Percentiles rank a stretch among this genome's conserved stretches.
These are phyloP conservation scores for Drosophila obscura DNA, from an alignment of 1,140 invertebrate species.

Conservation along the genomic window DNA sequence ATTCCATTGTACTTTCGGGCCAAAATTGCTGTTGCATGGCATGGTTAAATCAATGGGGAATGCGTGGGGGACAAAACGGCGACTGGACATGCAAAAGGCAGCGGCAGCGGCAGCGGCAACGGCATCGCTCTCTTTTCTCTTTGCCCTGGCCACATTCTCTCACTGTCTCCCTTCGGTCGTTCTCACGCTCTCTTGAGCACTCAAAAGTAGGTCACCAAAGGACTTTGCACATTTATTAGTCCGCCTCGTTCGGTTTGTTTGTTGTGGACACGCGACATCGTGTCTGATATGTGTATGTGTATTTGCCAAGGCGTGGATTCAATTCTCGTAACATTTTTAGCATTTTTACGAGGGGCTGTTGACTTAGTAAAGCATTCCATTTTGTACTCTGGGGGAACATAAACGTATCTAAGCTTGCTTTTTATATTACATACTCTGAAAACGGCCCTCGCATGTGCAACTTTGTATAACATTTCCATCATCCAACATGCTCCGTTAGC, in stretches of 20 bases:
- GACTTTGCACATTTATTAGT: conserved; percentile 68
- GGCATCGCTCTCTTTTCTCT: conserved; percentile 15
- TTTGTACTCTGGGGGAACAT: background rate
- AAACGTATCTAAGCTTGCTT: background rate
- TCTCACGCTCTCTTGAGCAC: conserved; percentile 20
- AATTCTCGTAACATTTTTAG: conserved; percentile 32
- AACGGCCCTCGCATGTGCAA: conserved; percentile 39
- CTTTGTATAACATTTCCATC: conserved; percentile 46
- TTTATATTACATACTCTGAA: conserved; percentile 11
- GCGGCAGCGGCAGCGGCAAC: background rate
- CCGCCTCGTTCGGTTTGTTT: conserved; percentile 49
- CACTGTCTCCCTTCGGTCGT: conserved; percentile 17
- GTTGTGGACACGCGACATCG: conserved; percentile 61
- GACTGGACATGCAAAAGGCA: conserved; percentile 34
- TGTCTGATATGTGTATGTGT: conserved; percentile 27
- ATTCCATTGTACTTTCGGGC: conserved; percentile 17
- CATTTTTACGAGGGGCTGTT: conserved; percentile 12
- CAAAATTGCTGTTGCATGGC: conserved; percentile 10
- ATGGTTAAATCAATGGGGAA: conserved; percentile 47
- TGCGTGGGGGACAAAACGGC: conserved; percentile 35
- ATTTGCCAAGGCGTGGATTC: conserved; percentile 37
- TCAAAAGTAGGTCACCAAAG: conserved; percentile 68
- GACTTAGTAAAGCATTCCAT: too few relatives aligned
- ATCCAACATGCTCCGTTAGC: conserved; percentile 19
- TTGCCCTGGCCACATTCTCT: conserved; percentile 20